Percentiles rank a stretch among this genome's conserved stretches.
Conservation (phyloP, 1,140 invertebrate species). For the Monomorium pharaonis region DNA sequence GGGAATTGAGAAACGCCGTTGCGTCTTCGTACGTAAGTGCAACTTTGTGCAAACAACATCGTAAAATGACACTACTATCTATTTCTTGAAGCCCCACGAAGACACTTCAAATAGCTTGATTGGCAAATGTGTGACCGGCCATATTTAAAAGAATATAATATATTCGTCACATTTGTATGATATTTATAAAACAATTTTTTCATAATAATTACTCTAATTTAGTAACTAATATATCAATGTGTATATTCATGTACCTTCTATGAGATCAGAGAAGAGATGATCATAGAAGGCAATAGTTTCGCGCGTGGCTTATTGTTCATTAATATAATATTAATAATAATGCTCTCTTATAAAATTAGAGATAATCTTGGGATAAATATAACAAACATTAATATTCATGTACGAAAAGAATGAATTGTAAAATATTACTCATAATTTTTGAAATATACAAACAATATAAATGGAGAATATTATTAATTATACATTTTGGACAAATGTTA, state of each 20-base stretch:
- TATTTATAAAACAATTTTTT: background rate
- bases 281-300: background rate
- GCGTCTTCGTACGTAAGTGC: background rate
- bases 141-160: background rate
- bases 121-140: too few species aligned
- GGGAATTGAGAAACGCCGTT: conserved; percentile 33
- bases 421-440: background rate
- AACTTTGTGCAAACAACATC: background rate
- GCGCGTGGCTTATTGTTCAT: background rate
- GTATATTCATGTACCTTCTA: too few species aligned
- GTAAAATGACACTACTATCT: background rate
- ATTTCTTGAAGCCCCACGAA: background rate
- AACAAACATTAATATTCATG: background rate
- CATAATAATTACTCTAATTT: background rate
- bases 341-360: background rate
- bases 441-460: background rate
- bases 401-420: background rate
- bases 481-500: background rate
- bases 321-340: background rate
- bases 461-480: background rate
- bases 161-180: background rate
- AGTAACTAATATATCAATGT: background rate
- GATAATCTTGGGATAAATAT: background rate
- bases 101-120: background rate
- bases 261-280: too few species aligned